Percentiles rank a stretch among this genome's conserved stretches.
Conservation (phyloP, 2,888 invertebrate species). For the Phragmatobia fuliginosa region DNA sequence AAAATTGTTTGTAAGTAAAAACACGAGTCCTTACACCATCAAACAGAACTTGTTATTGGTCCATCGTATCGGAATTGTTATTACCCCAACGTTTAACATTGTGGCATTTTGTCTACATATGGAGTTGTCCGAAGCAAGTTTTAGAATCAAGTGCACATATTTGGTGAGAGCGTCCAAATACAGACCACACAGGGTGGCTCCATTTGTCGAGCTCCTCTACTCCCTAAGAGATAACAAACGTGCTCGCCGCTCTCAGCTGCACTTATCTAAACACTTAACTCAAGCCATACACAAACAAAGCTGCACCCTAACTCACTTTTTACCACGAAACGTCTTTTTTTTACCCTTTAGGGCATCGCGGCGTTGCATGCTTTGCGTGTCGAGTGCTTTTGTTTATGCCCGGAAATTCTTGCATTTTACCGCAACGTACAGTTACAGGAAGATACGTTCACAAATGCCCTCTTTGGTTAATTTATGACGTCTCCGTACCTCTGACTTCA, state of each 20-base stretch:
- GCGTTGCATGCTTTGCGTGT: constrained; percentile 78
- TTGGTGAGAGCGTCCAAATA: constrained; percentile 76
- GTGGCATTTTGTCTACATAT: constrained; percentile 39
- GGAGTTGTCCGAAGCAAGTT: constrained; percentile 56
- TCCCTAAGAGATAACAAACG: constrained; percentile 84
- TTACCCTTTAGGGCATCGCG: constrained; percentile 79
- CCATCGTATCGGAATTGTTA: constrained; percentile 33
- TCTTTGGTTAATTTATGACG: constrained; percentile 68
- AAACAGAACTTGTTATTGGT: constrained; percentile 9
- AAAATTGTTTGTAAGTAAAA: background rate
- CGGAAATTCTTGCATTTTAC: constrained; percentile 81
- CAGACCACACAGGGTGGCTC: constrained; percentile 84
- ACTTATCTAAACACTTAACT: constrained; percentile 86
- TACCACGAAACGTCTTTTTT: constrained; percentile 81
- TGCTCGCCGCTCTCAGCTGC: constrained; percentile 78
- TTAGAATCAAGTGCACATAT: constrained; percentile 70
- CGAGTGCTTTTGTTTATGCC: constrained; percentile 77
- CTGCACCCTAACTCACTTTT: constrained; percentile 82
- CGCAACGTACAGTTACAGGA: constrained; percentile 74
- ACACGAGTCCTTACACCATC: background rate
- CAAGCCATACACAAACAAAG: constrained; percentile 84
- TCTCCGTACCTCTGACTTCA: constrained; percentile 37
- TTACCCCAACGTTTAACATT: constrained; percentile 48
- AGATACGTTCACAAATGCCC: constrained; percentile 72
- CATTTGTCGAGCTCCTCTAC: constrained; percentile 78